Percentiles rank a stretch among this genome's conserved stretches.
Conservation (phyloP, 2,888 invertebrate genomes). For the Amblyteles armatorius region DNA sequence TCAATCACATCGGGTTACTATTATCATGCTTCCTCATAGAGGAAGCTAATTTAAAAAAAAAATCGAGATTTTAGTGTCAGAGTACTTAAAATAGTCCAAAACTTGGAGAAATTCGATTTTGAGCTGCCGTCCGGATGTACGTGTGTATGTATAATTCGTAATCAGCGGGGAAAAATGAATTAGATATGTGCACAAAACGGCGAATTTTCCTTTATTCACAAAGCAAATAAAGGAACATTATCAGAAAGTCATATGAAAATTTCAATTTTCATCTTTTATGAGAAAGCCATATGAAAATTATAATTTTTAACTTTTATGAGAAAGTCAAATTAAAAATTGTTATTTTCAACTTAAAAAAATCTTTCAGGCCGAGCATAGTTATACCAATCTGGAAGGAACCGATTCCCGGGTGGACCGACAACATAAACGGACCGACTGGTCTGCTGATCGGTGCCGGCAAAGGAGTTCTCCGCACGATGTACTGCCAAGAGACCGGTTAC, state of each 20-base stretch:
- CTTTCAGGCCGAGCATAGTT: constrained; percentile 86
- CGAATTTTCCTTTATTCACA: too few species aligned
- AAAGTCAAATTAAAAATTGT: too few species aligned
- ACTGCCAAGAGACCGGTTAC: constrained; percentile 91
- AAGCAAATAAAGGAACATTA: too few species aligned
- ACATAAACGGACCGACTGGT: constrained; percentile 96
- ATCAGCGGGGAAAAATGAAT: background rate
- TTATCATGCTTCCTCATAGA: background rate
- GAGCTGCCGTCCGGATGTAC: background rate
- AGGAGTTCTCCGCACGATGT: constrained; percentile 95
- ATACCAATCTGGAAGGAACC: constrained; percentile 95
- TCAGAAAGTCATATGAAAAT: too few species aligned
- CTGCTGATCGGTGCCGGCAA: constrained; percentile 93
- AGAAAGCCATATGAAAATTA: too few species aligned
- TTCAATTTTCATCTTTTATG: too few species aligned
- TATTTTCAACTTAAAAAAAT: background rate
- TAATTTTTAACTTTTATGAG: too few species aligned
- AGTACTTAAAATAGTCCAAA: too few species aligned
- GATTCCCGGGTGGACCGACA: constrained; percentile 96
- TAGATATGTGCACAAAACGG: too few species aligned
- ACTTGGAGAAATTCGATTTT: background rate
- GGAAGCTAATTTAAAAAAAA: background rate
- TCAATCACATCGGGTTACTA: background rate
- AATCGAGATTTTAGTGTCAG: background rate
- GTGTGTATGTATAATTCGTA: background rate